Evolutionary conservation across 2,888 invertebrate genomes (phyloP), one percentile per base, ranked within the genome.

Genomic region (Mactromeris polynyma): DNA sequence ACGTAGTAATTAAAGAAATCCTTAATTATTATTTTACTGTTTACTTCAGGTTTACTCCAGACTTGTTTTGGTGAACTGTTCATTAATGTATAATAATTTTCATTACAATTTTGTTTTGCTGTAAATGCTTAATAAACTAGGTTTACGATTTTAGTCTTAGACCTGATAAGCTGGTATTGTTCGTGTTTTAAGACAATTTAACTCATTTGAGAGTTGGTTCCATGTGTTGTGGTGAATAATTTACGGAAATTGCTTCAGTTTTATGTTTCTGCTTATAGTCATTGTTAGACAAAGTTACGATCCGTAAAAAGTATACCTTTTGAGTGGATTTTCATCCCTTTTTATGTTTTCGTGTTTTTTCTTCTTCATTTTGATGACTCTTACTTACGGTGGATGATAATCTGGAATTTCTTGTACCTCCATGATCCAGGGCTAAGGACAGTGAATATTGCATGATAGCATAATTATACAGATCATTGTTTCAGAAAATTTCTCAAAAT

Each of bases 1-100:
- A 73, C 14, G 14, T 31, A 19, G 73, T 73, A 73, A 73, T 73
- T 73, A 73, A 26, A 7, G 73, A 73, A 73, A 73, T 73, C 36
- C 73, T 73, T 73, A 73, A 73, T 73, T 19, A 73, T 31, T 73
- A 17, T 73, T 73, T 73, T 36, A 73, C 36, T 73, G 73, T 73
- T 9, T 17, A 73, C 33, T 2, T 3, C 14, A 33, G 36, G 36
- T 73, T 73, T 17, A 9, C 3, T 11, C 73, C 73, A 73, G 73
- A 73, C 73, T 19, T 33, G 17, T 73, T 26, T 33, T 4, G 19
- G 2, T 19, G 73, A 36, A 36, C 2, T 26, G 4, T 73, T 73
- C n/a, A n/a, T n/a, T 69, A 73, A 14, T 33, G 33, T 73, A 26
- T 36, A 33, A 73, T 36, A 73, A 19, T 11, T n/a, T 64, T n/a